Conservation (phyloP, 2,113 vertebrate species). For the Candoia aspera region DNA sequence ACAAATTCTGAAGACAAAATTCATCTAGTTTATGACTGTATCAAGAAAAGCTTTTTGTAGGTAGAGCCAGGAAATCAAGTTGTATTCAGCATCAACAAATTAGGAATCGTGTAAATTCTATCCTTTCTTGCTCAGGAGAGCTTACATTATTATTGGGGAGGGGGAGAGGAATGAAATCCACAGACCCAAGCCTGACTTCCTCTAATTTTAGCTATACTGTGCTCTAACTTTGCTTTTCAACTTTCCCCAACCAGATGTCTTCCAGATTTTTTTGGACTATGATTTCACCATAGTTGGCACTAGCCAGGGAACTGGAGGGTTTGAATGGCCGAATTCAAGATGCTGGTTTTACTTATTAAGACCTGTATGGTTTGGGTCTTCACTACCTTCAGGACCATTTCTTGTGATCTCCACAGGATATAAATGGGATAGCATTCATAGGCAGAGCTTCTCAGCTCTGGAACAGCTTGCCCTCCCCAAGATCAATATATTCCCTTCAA, state of each 20-base stretch:
- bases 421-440: background rate
- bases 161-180: background rate
- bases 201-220: background rate
- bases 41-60: background rate
- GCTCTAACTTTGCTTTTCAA: background rate
- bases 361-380: background rate
- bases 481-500: background rate
- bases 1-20: background rate
- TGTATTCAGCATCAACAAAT: background rate
- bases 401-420: background rate
- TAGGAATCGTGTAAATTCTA: background rate
- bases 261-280: background rate
- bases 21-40: background rate
- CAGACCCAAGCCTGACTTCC: background rate
- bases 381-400: background rate
- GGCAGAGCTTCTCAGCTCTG: background rate
- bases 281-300: background rate
- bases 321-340: background rate
- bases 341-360: background rate
- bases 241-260: background rate
- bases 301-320: background rate
- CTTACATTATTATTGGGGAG: background rate
- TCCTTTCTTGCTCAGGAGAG: background rate
- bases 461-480: background rate
- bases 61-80: background rate